Evolutionary conservation across 2,113 vertebrate species (phyloP).

Genomic region (Platichthys flesus): DNA sequence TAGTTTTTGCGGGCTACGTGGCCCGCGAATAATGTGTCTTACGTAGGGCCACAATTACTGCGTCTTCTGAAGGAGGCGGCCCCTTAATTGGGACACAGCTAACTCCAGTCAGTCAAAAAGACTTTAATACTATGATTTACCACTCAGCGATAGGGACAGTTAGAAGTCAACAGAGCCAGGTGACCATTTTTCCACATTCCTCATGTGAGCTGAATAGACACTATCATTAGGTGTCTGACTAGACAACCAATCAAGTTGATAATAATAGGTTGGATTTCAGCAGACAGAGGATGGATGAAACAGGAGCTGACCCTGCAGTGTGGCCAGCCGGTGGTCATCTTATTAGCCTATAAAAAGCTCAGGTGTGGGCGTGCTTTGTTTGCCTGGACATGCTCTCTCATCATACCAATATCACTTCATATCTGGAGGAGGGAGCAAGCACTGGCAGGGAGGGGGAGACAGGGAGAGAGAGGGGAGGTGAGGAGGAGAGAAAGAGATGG

Average conservation of each 20-base stretch:
- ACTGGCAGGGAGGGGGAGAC: conserved; percentile 8
- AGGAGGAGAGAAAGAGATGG: background rate
- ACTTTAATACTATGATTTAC: conserved; percentile 37
- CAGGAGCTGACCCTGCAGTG: conserved; percentile 58
- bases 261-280: conserved; percentile 63
- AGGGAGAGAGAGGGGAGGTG: background rate
- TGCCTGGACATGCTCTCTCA: conserved; percentile 68
- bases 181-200: conserved; percentile 40
- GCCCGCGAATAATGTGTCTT: background rate
- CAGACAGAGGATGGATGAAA: conserved; percentile 51
- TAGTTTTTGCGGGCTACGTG: background rate
- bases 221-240: conserved; percentile 61
- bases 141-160: conserved; percentile 15
- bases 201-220: conserved; percentile 28
- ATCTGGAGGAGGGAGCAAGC: conserved; percentile 62
- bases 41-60: conserved; percentile 1
- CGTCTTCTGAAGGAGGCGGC: background rate
- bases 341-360: conserved; percentile 81
- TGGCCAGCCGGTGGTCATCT: conserved; percentile 64
- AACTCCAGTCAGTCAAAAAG: conserved; percentile 17
- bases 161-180: conserved; percentile 10
- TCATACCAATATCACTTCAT: conserved; percentile 75
- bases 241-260: conserved; percentile 65
- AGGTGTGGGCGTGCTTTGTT: conserved; percentile 77
- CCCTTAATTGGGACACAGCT: background rate